Conservation (phyloP, 2,888 invertebrate genomes). For the Eilema griseolum region DNA sequence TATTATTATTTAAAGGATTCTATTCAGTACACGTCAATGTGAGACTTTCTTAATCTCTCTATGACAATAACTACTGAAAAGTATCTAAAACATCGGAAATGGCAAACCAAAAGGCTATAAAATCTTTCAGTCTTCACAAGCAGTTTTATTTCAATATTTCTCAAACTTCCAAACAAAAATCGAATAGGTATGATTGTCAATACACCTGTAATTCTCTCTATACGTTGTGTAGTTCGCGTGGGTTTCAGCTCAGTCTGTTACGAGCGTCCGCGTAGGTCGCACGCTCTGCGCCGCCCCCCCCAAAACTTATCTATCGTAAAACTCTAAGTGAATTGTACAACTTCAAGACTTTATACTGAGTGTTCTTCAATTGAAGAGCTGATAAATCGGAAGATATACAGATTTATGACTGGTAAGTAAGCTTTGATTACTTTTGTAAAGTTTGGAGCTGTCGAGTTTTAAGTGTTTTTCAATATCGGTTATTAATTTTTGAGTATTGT, state of each 20-base stretch:
- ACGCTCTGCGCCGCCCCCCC: conserved; percentile 30
- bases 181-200: background rate
- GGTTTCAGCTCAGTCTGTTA: conserved; percentile 36
- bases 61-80: background rate
- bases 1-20: no score
- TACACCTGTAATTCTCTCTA: conserved; percentile 37
- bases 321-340: conserved; percentile 34
- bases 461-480: background rate
- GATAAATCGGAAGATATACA: conserved; percentile 36
- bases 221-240: background rate
- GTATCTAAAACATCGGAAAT: background rate
- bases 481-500: background rate
- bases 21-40: no score
- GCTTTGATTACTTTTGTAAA: conserved; percentile 8
- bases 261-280: conserved; percentile 25
- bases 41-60: background rate
- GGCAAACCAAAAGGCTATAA: no score
- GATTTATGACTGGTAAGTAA: conserved; percentile 47
- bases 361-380: conserved; percentile 33
- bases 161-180: background rate
- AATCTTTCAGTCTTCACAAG: no score
- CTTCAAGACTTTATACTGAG: conserved; percentile 33
- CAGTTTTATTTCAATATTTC: background rate
- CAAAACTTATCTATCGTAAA: conserved; percentile 34
- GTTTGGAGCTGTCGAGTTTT: background rate